Conservation (phyloP, 2,113 vertebrate species). For the Tachysurus vachellii region DNA sequence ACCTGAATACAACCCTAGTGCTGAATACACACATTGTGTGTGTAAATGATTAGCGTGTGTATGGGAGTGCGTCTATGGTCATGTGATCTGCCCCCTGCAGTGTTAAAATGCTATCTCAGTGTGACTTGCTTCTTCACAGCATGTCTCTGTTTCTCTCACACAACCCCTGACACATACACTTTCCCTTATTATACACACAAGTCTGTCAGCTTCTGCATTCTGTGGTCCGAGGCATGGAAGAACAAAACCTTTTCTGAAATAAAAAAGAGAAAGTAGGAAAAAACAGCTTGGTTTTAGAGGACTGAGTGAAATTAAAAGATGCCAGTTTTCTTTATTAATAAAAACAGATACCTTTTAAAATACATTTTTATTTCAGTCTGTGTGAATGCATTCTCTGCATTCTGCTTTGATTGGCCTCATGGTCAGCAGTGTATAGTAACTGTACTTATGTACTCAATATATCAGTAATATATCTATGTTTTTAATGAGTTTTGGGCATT, state of each 20-base stretch:
- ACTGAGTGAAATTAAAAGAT: slow-evolving; percentile 2
- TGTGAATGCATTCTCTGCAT: slow-evolving; percentile 14
- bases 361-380: not conserved
- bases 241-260: not conserved
- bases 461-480: not conserved
- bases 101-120: slow-evolving; percentile 44
- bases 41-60: slow-evolving; percentile 26
- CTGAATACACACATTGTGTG: slow-evolving; percentile 3
- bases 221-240: not conserved
- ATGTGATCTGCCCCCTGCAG: slow-evolving; percentile 26
- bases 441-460: not conserved
- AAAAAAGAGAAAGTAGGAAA: not conserved
- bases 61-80: not conserved
- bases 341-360: slow-evolving; percentile 32
- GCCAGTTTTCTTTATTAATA: slow-evolving; percentile 17
- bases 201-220: not conserved
- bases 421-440: not conserved
- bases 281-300: not conserved
- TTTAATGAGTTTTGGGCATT: not conserved
- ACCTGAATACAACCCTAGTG: slow-evolving; percentile 35
- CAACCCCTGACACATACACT: not conserved
- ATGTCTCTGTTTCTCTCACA: slow-evolving; percentile 15
- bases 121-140: slow-evolving; percentile 31
- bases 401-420: slow-evolving; percentile 25
- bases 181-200: slow-evolving; percentile 2